Conservation (phyloP, 2,113 vertebrate genomes). For the Recurvirostra avosetta region DNA sequence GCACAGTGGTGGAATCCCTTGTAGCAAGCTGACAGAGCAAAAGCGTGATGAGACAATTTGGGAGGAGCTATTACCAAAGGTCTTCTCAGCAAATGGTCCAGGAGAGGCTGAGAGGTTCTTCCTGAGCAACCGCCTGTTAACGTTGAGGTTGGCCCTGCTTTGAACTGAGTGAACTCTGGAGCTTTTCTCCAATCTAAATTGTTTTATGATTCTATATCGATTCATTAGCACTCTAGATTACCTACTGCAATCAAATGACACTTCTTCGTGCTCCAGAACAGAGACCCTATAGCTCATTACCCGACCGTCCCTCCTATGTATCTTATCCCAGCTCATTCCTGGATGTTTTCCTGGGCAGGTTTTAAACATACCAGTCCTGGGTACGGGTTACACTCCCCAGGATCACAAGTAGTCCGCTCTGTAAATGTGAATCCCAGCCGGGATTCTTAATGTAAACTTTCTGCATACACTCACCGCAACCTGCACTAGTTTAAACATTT, state of each 20-base stretch:
- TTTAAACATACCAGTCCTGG: not conserved
- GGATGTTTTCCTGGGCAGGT: not conserved
- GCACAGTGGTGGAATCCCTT: not conserved
- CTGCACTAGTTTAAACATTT: not conserved
- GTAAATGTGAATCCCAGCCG: not conserved
- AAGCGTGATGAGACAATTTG: not conserved
- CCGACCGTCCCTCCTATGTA: not conserved
- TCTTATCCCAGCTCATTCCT: not conserved
- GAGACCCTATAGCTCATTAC: not conserved
- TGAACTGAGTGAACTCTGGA: not conserved
- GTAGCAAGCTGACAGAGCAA: not conserved
- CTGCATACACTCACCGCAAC: not conserved
- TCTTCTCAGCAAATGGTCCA: not conserved
- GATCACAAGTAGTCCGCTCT: not conserved
- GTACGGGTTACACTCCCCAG: rapidly evolving
- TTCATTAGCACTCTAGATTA: not conserved
- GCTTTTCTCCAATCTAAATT: slow-evolving; percentile 24
- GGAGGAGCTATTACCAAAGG: not conserved
- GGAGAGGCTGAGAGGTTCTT: not conserved
- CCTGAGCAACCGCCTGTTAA: not conserved
- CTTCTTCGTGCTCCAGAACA: not conserved
- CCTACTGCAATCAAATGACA: not conserved
- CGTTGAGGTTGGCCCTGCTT: not conserved
- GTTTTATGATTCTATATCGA: slow-evolving; percentile 8
- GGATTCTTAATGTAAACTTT: not conserved